A percentile compares a stretch with the other conserved stretches of the same genome.
Conservation (phyloP, 2,888 invertebrate species). For the Nomada fabriciana region DNA sequence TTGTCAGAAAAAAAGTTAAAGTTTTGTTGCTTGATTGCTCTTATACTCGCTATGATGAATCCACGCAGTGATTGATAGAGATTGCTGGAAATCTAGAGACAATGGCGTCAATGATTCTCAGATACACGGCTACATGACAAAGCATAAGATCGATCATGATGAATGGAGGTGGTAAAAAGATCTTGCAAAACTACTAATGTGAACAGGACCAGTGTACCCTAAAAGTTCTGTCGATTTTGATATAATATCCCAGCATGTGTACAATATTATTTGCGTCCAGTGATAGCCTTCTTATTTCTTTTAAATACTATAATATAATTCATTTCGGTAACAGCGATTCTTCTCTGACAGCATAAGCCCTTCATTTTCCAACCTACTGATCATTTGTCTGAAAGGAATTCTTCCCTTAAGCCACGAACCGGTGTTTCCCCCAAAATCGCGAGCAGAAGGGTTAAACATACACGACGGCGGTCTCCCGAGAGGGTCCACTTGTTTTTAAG, state of each 20-base stretch:
- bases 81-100: slow-evolving; percentile 73
- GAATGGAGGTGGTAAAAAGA: slow-evolving; percentile 66
- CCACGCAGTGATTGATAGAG: slow-evolving; percentile 72
- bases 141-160: slow-evolving; percentile 73
- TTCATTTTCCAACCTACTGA: not conserved
- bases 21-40: slow-evolving; percentile 42
- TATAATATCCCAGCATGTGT: not conserved
- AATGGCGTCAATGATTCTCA: slow-evolving; percentile 79
- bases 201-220: slow-evolving; percentile 29
- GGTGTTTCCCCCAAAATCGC: slow-evolving; percentile 2
- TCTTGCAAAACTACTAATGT: slow-evolving; percentile 55
- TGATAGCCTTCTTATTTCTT: no score
- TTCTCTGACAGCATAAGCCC: not conserved
- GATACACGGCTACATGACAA: slow-evolving; percentile 44
- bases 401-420: not conserved
- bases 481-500: slow-evolving; percentile 28
- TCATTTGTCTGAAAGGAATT: not conserved
- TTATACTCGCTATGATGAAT: slow-evolving; percentile 56
- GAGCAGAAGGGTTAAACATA: slow-evolving; percentile 19
- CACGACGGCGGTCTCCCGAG: slow-evolving; percentile 11
- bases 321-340: no score
- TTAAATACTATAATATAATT: no score
- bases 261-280: no score
- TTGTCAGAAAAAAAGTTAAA: slow-evolving; percentile 23
- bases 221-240: not conserved